Base-by-base conservation (phyloP, 2,797 vertebrate species). In the Sparidentex hasta region DNA sequence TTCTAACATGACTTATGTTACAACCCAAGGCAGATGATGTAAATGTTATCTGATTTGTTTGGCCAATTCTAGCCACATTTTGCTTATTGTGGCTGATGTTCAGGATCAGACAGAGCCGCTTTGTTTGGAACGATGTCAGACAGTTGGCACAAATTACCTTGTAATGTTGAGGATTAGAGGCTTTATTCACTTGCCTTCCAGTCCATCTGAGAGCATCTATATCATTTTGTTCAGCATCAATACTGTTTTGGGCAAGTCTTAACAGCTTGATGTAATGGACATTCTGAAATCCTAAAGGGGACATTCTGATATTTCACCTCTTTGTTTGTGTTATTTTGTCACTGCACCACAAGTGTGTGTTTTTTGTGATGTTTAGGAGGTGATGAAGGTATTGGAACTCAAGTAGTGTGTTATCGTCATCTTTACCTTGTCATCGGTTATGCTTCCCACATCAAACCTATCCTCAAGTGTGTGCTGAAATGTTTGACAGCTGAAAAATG, bases 311-410 rank as follows among this genome's bases (percentile, higher is more conserved):
- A 3, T 55, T 14, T 18, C 52, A 21, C 33, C 23, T 57, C 25
- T 8, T 27, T 58, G 27, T 80, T 44, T 73, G 29, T 56, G 3
- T 41, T 48, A n/a, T 16, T 23, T 50, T 55, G 18, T 33, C 33
- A 43, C 50, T 25, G 14, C 18, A 12, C 16, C 41, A 29, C 29
- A 25, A 33, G 25, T 38, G n/a, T n/a, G 17, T 71, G 9, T 21
- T 43, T 74, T 8, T 50, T 46, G 11, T 58, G 8, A 71, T 17
- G 50, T 74, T 75, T 41, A 16, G 18, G 38, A 78, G 21, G 61
- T 21, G 47, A 51, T 27, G 33, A 65, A n/a, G 17, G 1, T 12
- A 3, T 65, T 44, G n/a, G 29, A 65, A 16, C 29, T 59, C 41
- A 55, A 55, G 47, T 21, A 20, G 23, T 52, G 21, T 33, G 7